A percentile compares a stretch with the other conserved stretches of the same genome.
Conservation (phyloP, 2,888 invertebrate species). For the Epirrita christyi region DNA sequence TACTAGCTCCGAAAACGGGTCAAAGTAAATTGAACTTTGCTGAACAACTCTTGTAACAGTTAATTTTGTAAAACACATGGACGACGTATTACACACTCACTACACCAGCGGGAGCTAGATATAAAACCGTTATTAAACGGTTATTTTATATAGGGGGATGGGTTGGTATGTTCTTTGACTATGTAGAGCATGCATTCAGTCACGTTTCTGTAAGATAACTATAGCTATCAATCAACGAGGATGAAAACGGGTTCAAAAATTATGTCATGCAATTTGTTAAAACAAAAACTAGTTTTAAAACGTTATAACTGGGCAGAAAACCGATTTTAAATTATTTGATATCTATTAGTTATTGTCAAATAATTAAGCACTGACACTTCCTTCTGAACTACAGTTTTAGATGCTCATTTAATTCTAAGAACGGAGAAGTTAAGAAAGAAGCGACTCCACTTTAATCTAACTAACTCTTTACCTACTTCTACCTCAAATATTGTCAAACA, state of each 20-base stretch:
- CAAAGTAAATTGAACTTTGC: constrained; percentile 16
- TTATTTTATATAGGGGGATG: neutral
- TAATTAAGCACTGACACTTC: neutral
- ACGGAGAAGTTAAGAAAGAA: constrained; percentile 1
- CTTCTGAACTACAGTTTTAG: constrained; percentile 4
- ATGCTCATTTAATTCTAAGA: neutral
- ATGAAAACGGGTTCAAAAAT: too few species aligned
- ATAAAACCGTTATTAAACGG: neutral
- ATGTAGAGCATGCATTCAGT: neutral
- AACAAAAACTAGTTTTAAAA: too few species aligned
- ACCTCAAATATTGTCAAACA: constrained; percentile 3
- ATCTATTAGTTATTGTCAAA: neutral
- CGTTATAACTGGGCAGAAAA: too few species aligned
- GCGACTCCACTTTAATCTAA: neutral
- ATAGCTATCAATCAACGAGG: too few species aligned
- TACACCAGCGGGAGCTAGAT: too few species aligned
- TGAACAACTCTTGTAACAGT: constrained; percentile 1
- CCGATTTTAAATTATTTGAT: too few species aligned
- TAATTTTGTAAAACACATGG: constrained; percentile 1
- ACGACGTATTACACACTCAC: too few species aligned
- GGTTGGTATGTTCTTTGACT: neutral
- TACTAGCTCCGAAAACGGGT: constrained; percentile 27
- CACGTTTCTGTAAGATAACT: neutral
- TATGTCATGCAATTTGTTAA: too few species aligned
- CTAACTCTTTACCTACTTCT: neutral